Percentiles rank a stretch among this genome's conserved stretches.
phyloP scores from a whole-genome alignment of 2,113 vertebrate species.

The Propithecus coquereli region DNA sequence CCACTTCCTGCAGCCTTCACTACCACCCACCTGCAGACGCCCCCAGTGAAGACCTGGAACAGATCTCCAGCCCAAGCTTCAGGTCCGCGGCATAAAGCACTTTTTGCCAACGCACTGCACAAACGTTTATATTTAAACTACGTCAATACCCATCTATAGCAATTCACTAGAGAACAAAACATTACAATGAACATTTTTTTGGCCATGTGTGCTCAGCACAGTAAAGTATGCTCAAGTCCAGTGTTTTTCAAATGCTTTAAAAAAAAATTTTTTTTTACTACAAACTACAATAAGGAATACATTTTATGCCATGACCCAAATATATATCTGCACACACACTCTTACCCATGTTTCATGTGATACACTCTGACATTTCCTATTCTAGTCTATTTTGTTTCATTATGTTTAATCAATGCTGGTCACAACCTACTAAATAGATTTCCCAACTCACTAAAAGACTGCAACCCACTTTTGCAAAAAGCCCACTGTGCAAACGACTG shows the following conservation, averaged over 20 bases:
- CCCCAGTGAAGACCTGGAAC: neutral
- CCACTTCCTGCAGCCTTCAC: neutral
- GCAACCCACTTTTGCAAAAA: neutral
- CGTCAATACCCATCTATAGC: neutral
- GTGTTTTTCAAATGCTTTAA: neutral
- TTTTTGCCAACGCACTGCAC: too few species aligned
- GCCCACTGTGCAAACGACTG: neutral
- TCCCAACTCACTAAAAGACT: neutral
- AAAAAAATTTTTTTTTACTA: neutral
- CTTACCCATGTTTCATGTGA: neutral
- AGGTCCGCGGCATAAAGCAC: neutral
- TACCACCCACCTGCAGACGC: neutral
- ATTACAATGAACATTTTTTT: neutral
- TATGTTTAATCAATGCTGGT: neutral
- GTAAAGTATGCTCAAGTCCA: neutral
- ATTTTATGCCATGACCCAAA: neutral
- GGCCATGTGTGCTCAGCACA: neutral
- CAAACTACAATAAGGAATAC: neutral
- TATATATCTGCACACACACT: neutral
- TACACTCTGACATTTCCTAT: neutral
- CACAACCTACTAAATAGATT: neutral
- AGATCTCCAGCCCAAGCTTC: neutral
- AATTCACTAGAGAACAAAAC: neutral
- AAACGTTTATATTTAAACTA: neutral
- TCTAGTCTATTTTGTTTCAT: neutral